Percentiles rank a stretch among this genome's conserved stretches.
phyloP scores from a whole-genome alignment of 1,140 invertebrate genomes.

The Drosophila nebulosa region DNA sequence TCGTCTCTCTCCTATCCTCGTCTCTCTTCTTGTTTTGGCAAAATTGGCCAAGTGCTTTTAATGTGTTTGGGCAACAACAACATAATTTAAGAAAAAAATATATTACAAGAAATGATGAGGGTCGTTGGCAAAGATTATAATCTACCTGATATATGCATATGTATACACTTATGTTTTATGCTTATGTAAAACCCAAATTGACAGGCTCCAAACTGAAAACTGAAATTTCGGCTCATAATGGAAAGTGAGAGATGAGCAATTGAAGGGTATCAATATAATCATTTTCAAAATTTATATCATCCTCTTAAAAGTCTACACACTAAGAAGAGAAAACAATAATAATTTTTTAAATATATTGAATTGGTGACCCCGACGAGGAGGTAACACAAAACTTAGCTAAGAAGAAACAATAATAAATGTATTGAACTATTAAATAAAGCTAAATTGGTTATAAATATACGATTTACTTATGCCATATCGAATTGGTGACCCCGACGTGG shows the following conservation, averaged over 20 bases:
- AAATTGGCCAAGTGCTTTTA: slow-evolving; percentile 68
- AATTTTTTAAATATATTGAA: too few species aligned
- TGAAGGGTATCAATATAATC: neutral
- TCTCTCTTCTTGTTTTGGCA: slow-evolving; percentile 33
- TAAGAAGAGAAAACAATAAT: neutral
- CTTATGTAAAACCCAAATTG: slow-evolving; percentile 8
- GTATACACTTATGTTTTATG: neutral
- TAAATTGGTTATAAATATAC: too few species aligned
- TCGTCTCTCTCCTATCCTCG: too few species aligned
- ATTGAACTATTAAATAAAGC: too few species aligned
- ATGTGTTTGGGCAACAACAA: slow-evolving; percentile 57
- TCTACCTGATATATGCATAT: neutral
- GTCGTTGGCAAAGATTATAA: neutral
- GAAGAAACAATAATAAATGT: too few species aligned
- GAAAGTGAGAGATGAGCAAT: neutral
- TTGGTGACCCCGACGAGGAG: too few species aligned
- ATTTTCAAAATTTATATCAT: neutral
- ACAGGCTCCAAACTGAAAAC: slow-evolving; percentile 9
- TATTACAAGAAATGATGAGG: slow-evolving; percentile 17
- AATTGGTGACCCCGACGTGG: neutral
- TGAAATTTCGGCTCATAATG: neutral
- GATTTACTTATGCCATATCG: neutral
- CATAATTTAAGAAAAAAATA: slow-evolving; percentile 1
- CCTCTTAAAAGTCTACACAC: neutral
- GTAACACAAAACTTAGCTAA: too few species aligned